Percentiles rank a stretch among this genome's conserved stretches.
These are phyloP conservation scores for Hylomyscus alleni DNA, from an alignment of 2,797 vertebrate genomes.

Conservation along the genomic window DNA sequence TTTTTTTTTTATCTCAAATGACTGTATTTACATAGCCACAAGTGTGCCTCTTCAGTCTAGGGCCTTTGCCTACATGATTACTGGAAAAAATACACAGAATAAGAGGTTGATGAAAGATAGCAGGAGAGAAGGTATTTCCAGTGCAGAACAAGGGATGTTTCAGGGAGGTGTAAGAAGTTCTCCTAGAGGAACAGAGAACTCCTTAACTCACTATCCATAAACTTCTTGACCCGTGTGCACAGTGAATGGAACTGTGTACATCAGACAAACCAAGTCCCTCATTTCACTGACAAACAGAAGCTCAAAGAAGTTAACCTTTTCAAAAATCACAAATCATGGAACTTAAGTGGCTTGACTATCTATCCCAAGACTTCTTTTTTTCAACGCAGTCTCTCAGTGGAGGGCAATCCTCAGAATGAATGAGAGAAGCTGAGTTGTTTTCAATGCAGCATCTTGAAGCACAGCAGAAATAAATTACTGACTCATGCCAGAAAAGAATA, in stretches of 20 bases:
- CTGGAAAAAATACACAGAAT: not conserved
- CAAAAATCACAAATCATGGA: slow-evolving; percentile 41
- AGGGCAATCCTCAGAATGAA: not conserved
- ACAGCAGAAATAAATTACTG: slow-evolving; percentile 39
- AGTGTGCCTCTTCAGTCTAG: not conserved
- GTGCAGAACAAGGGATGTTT: not conserved
- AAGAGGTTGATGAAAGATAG: not conserved
- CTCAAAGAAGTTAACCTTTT: not conserved
- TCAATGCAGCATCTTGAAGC: not conserved
- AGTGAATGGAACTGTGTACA: not conserved
- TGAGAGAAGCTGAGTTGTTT: slow-evolving; percentile 34
- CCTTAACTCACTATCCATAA: not conserved
- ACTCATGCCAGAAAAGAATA: slow-evolving; percentile 11
- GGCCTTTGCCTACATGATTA: not conserved
- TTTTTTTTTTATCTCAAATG: not conserved
- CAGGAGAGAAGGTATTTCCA: not conserved
- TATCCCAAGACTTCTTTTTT: not conserved
- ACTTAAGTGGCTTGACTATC: not conserved
- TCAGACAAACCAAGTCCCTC: not conserved
- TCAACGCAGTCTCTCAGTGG: not conserved
- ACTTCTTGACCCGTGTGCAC: not conserved
- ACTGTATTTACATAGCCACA: not conserved
- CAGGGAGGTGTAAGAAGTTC: not conserved
- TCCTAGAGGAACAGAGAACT: not conserved
- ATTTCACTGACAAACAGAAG: not conserved